Conservation (phyloP, 1,140 invertebrate genomes). For the Euschistus heros region DNA sequence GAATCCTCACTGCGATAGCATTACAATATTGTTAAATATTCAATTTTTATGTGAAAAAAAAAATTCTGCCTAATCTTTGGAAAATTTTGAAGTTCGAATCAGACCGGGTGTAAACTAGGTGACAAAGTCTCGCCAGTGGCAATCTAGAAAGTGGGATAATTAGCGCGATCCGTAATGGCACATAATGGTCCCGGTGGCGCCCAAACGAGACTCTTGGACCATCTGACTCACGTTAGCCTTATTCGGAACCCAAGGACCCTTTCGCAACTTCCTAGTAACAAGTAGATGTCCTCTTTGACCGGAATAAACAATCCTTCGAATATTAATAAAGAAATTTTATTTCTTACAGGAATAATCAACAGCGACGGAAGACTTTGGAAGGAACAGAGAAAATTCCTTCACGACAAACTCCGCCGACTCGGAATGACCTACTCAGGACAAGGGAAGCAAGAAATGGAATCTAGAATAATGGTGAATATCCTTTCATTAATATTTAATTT, state of each 20-base stretch:
- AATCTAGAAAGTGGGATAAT: conserved; percentile 12
- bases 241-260: neutral
- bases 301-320: too few species aligned
- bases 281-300: too few species aligned
- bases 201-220: too few species aligned
- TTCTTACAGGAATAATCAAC: conserved; percentile 73
- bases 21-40: too few species aligned
- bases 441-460: conserved; percentile 71
- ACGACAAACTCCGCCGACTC: conserved; percentile 76
- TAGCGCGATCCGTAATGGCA: too few species aligned
- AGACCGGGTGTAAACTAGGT: too few species aligned
- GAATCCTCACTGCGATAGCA: too few species aligned
- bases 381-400: conserved; percentile 79
- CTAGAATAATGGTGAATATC: conserved; percentile 65
- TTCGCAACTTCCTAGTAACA: neutral
- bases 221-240: neutral
- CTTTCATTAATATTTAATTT: neutral
- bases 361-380: conserved; percentile 85
- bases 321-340: conserved; percentile 2
- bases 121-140: neutral
- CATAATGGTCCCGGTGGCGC: too few species aligned
- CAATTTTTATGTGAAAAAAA: too few species aligned
- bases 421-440: conserved; percentile 71
- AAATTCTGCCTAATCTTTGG: too few species aligned
- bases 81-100: too few species aligned